Conservation (phyloP, 2,797 vertebrate genomes). For the Propithecus perrieri region DNA sequence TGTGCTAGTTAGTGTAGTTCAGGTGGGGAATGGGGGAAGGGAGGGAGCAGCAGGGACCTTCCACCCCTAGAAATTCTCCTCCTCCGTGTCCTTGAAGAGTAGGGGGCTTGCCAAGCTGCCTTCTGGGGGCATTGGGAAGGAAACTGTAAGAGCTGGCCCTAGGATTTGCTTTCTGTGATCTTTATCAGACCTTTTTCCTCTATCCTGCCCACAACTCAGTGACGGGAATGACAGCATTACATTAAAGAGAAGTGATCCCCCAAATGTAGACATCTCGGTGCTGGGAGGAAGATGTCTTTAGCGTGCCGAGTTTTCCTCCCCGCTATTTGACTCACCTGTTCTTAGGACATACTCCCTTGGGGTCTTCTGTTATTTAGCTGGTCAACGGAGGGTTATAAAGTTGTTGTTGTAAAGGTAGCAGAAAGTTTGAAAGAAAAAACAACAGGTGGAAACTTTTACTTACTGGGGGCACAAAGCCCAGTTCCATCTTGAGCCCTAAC, state of each 20-base stretch:
- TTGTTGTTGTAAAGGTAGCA: neutral
- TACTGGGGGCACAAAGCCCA: neutral
- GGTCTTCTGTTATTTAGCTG: neutral
- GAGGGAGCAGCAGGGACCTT: neutral
- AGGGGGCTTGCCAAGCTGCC: neutral
- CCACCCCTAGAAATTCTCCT: neutral
- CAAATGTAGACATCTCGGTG: neutral
- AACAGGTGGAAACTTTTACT: neutral
- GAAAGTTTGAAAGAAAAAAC: neutral
- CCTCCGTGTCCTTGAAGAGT: neutral
- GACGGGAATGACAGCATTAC: neutral
- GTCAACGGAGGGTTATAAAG: neutral
- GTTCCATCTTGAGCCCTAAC: accelerated
- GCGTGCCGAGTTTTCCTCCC: too few relatives aligned
- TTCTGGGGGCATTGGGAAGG: neutral
- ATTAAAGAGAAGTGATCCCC: neutral
- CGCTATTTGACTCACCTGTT: neutral
- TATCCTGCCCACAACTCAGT: neutral
- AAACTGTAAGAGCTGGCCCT: neutral
- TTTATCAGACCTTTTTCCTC: neutral
- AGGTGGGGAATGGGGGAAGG: neutral
- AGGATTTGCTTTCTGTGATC: neutral
- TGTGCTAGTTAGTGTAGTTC: neutral
- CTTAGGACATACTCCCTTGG: neutral
- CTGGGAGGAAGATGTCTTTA: neutral